Conservation (phyloP, 2,797 vertebrate genomes). For the Tadarida brasiliensis region DNA sequence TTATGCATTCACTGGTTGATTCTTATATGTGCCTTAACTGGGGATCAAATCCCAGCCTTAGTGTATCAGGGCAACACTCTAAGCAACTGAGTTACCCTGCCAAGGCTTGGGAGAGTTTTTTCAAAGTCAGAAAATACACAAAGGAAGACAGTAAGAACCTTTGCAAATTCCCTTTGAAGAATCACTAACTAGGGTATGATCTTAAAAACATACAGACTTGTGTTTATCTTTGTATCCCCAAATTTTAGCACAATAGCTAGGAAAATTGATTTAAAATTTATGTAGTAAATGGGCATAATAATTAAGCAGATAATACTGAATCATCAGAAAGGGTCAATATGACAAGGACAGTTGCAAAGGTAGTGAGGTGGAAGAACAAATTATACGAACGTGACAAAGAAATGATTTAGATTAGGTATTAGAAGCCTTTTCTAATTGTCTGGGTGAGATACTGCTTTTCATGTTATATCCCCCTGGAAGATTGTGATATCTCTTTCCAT, state of each 20-base stretch:
- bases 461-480: not conserved
- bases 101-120: slow-evolving; percentile 11
- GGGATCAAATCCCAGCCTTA: not conserved
- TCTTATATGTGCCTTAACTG: not conserved
- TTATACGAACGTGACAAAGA: not conserved
- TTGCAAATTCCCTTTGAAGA: not conserved
- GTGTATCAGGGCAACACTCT: not conserved
- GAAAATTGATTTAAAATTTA: slow-evolving; percentile 1
- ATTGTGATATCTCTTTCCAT: slow-evolving; percentile 10
- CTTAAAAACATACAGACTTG: not conserved
- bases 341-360: not conserved
- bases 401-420: not conserved
- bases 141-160: not conserved
- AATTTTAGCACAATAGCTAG: not conserved
- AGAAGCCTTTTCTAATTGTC: not conserved
- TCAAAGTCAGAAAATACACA: slow-evolving; percentile 6
- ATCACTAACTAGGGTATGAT: not conserved
- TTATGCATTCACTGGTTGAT: not conserved
- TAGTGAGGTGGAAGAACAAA: not conserved
- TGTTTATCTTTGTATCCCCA: not conserved
- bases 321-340: not conserved
- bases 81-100: not conserved
- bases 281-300: not conserved
- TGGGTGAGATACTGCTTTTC: slow-evolving; percentile 4
- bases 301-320: slow-evolving; percentile 25